Conservation (phyloP, 2,888 invertebrate species). For the Eupithecia centaureata region DNA sequence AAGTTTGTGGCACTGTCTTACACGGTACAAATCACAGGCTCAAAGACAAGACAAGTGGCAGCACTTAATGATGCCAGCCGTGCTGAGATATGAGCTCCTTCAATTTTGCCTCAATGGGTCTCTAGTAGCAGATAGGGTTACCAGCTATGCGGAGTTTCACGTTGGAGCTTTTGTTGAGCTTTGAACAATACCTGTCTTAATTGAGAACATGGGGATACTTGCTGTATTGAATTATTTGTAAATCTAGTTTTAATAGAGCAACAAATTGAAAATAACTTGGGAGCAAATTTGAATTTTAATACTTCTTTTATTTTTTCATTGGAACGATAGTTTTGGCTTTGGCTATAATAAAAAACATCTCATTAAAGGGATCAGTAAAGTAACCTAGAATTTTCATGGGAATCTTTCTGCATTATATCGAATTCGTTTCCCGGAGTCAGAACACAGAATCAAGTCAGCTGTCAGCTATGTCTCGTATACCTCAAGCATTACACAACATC, state of each 20-base stretch:
- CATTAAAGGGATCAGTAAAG: too few species aligned
- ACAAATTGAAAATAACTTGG: not conserved
- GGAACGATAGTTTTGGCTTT: too few species aligned
- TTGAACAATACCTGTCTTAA: slow-evolving; percentile 1
- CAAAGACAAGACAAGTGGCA: slow-evolving; percentile 39
- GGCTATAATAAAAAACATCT: too few species aligned
- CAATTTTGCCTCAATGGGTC: slow-evolving; percentile 41
- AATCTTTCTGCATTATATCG: not conserved
- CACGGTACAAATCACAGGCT: slow-evolving; percentile 37
- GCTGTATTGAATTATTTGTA: not conserved
- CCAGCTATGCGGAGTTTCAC: slow-evolving; percentile 20
- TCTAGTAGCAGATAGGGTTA: slow-evolving; percentile 19
- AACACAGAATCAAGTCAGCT: slow-evolving; percentile 4
- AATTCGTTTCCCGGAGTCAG: not conserved
- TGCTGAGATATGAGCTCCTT: slow-evolving; percentile 48
- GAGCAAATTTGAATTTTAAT: not conserved
- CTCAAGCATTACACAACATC: not conserved
- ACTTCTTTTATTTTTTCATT: too few species aligned
- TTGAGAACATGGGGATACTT: not conserved
- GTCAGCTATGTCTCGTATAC: not conserved
- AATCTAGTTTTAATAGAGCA: not conserved
- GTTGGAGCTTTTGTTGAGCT: slow-evolving; percentile 1
- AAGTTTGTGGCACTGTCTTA: slow-evolving; percentile 6
- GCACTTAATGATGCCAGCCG: slow-evolving; percentile 44
- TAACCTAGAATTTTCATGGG: not conserved